These are phyloP conservation scores for Gymnobelideus leadbeateri DNA, from an alignment of 2,113 vertebrate genomes.

Conservation along the genomic window DNA sequence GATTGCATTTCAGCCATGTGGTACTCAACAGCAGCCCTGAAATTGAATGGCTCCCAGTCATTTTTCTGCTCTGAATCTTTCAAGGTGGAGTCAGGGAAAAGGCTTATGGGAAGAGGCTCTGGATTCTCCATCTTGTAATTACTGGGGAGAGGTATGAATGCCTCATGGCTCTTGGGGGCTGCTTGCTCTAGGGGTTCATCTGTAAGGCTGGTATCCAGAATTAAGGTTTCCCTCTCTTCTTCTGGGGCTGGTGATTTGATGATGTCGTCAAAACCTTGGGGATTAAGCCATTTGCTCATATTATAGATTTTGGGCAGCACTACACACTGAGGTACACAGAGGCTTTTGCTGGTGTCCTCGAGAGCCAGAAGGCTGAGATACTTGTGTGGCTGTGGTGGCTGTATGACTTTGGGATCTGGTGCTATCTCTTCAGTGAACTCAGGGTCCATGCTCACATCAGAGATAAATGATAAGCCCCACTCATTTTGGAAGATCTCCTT, in stretches of 20 bases:
- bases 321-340: fast-evolving
- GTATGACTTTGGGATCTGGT: not conserved
- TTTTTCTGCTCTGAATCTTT: not conserved
- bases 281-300: not conserved
- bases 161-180: fast-evolving
- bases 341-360: not conserved
- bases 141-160: not conserved
- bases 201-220: fast-evolving
- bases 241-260: fast-evolving
- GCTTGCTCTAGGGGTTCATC: not conserved
- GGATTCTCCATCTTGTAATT: not conserved
- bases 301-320: not conserved
- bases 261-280: not conserved
- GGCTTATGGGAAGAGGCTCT: not conserved
- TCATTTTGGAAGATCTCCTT: not conserved
- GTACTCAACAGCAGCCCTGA: not conserved
- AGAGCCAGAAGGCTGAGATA: not conserved
- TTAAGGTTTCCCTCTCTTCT: not conserved
- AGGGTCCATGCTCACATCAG: fast-evolving
- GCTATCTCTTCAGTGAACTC: not conserved
- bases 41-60: not conserved
- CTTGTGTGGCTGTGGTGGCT: not conserved
- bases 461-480: not conserved
- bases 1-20: not conserved
- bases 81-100: not conserved